phyloP scores from a whole-genome alignment of 1,140 invertebrate genomes.

The Cylas formicarius region DNA sequence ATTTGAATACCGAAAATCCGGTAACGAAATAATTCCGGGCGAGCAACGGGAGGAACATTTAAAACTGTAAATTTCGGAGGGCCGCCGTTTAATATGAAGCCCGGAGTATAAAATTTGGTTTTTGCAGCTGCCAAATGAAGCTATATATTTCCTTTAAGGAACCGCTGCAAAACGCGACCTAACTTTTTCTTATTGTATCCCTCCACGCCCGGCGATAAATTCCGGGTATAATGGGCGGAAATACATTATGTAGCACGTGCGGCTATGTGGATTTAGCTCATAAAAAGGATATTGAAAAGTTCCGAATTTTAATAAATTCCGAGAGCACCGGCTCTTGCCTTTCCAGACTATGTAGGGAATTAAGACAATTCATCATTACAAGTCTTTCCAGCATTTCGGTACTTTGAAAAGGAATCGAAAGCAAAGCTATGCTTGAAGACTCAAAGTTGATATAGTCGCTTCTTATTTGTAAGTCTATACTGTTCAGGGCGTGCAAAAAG shows the following conservation, averaged over 20 bases:
- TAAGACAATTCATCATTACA: no score
- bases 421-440: no score
- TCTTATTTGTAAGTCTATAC: no score
- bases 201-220: constrained; percentile 19
- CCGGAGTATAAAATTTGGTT: constrained; percentile 8
- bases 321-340: no score
- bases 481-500: no score
- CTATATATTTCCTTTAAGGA: constrained; percentile 22
- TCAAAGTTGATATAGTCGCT: no score
- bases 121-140: constrained; percentile 21
- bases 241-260: constrained; percentile 25
- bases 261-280: constrained; percentile 19
- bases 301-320: constrained; percentile 24
- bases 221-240: constrained; percentile 19
- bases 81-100: not conserved
- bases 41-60: not conserved
- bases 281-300: constrained; percentile 23
- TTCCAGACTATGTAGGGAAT: no score
- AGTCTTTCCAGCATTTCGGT: no score
- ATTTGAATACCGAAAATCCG: not conserved
- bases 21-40: not conserved
- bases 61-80: constrained; percentile 1
- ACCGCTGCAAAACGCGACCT: constrained; percentile 12
- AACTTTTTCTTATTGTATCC: constrained; percentile 21
- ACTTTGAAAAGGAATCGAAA: no score